Conservation (phyloP, 2,113 vertebrate species). For the Microtus oregoni region DNA sequence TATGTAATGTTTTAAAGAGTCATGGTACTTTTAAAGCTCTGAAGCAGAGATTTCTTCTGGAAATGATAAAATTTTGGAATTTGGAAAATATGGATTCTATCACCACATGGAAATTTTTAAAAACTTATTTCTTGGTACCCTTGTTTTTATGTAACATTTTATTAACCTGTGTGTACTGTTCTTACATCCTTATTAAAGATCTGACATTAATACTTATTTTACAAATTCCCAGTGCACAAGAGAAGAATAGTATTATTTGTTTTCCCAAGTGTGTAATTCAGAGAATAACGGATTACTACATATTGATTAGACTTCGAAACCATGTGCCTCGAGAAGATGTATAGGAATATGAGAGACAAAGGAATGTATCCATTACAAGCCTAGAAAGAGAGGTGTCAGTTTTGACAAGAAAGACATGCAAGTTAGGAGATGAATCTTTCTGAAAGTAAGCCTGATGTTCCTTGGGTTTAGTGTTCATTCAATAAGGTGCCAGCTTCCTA, state of each 20-base stretch:
- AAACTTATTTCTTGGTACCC: constrained; percentile 38
- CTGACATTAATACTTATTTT: constrained; percentile 33
- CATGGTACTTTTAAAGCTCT: constrained; percentile 32
- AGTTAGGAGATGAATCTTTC: background rate
- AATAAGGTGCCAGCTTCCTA: background rate
- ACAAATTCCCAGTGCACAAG: background rate
- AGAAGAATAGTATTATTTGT: background rate
- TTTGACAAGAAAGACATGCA: constrained; percentile 11
- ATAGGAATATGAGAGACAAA: background rate
- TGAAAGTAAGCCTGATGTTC: background rate
- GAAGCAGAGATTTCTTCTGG: constrained; percentile 51
- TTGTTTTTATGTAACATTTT: constrained; percentile 38
- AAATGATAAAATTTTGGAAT: constrained; percentile 11
- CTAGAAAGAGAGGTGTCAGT: background rate
- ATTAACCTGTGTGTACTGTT: constrained; percentile 43
- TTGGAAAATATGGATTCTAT: constrained; percentile 43
- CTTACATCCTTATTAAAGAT: constrained; percentile 51
- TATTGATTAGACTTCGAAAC: constrained; percentile 32
- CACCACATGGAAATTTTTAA: constrained; percentile 43
- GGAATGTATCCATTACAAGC: constrained; percentile 38
- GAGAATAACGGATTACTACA: background rate
- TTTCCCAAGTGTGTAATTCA: constrained; percentile 16
- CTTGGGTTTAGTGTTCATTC: constrained; percentile 1
- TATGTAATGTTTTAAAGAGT: background rate
- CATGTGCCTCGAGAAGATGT: background rate